Base-by-base conservation (phyloP, 2,113 vertebrate genomes). In the Proterorhinus semilunaris region DNA sequence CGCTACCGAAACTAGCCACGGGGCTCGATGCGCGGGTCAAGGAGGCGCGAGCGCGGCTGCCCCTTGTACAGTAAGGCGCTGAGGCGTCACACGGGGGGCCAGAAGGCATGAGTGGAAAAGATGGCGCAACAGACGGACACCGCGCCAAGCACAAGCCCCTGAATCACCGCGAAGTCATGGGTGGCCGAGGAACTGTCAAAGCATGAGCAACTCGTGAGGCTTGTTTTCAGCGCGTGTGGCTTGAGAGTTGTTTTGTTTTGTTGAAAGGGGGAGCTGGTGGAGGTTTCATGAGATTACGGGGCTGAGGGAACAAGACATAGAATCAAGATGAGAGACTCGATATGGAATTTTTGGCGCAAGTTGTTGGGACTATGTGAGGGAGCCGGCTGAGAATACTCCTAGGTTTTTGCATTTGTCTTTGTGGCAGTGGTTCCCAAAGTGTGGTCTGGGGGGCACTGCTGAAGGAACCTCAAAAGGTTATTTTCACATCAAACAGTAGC, bases 171-270 rank as follows among this genome's bases (percentile, higher is more conserved):
- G 10, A 27, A 21, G 71, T 17, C 53, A 10, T 52, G 65, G 49
- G 66, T 63, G 62, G 51, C 54, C 5, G 36, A 7, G 10, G 27
- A 42, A 15, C 7, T 12, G 16, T 5, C 8, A 43, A 36, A 43
- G 68, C 21, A 6, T 8, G 11, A n/a, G n/a, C 16, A 1, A 42
- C 44, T 71, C 65, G 46, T 75, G 49, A 17, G 49, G 76, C 36
- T 52, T 17, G 8, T 67, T 78, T 36, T 42, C 16, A 73, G 75
- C 79, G 73, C 75, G 79, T 79, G 81, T 47, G 49, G 57, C 43
- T 69, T 50, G 46, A 57, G 36, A 51, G 16, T 21, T 48, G 13
- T 71, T 36, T 74, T 77, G 78, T 53, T 2, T 7, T n/a, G 53
- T 15, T 10, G 53, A 46, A 71, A 64, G 58, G 6, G 53, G 53